Evolutionary conservation across 2,888 invertebrate genomes (phyloP).

Genomic region (Dermolepida albohirtum): DNA sequence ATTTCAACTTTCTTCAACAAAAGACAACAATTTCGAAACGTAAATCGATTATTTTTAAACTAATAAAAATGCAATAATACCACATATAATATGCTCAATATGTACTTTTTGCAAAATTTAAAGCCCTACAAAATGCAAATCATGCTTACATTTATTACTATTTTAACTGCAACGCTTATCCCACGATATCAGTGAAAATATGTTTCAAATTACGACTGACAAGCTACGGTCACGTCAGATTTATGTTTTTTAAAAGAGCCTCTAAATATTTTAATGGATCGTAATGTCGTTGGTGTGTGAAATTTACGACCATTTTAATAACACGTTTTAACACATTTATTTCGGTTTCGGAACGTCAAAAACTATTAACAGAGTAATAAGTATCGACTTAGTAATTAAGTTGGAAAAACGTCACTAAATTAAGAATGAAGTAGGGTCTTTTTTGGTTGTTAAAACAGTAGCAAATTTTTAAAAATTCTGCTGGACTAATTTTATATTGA

Average conservation of each 20-base stretch:
- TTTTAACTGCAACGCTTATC: not conserved
- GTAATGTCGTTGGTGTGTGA: constrained; percentile 40
- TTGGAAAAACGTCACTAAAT: not conserved
- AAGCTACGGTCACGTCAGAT: constrained; percentile 44
- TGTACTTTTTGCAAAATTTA: too few relatives aligned
- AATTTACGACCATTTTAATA: constrained; percentile 43
- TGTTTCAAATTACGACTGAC: constrained; percentile 46
- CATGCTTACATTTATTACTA: not conserved
- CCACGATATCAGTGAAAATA: constrained; percentile 36
- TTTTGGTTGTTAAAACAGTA: too few relatives aligned
- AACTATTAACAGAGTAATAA: constrained; percentile 10
- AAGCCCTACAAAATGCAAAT: too few relatives aligned
- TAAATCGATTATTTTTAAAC: too few relatives aligned
- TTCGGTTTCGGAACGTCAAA: constrained; percentile 12
- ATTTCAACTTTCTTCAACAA: too few relatives aligned
- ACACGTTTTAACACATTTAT: constrained; percentile 40
- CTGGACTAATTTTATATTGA: too few relatives aligned
- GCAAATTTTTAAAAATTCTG: too few relatives aligned
- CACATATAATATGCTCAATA: too few relatives aligned
- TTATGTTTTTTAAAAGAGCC: constrained; percentile 50
- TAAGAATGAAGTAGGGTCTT: too few relatives aligned
- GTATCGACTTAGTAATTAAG: constrained; percentile 4
- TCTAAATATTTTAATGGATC: constrained; percentile 47
- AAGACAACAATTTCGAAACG: too few relatives aligned
- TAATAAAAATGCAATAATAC: too few relatives aligned